Percentiles rank a stretch among this genome's conserved stretches.
Conservation (phyloP, 2,113 vertebrate genomes). For the Meriones unguiculatus region DNA sequence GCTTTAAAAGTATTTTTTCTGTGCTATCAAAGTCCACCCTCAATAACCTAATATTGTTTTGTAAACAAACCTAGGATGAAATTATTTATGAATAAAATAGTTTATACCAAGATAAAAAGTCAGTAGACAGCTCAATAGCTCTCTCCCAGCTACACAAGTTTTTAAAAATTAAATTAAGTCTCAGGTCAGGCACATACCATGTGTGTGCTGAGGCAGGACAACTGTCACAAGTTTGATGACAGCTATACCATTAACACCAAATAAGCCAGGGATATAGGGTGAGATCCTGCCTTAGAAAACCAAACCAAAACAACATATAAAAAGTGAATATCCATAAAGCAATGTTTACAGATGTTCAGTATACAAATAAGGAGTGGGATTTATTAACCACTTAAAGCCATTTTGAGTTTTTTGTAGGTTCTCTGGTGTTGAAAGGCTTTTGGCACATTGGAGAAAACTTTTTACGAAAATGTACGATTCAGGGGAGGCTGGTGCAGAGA, state of each 20-base stretch:
- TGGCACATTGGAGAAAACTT: background rate
- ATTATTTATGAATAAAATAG: slow-evolving; percentile 38
- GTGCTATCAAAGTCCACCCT: background rate
- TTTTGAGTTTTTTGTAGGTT: background rate
- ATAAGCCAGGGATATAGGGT: background rate
- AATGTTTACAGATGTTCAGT: background rate
- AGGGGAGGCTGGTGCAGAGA: background rate
- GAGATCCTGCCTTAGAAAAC: background rate
- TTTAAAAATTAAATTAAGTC: slow-evolving; percentile 23
- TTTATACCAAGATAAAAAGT: background rate
- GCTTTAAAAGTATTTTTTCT: background rate
- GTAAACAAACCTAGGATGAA: slow-evolving; percentile 1
- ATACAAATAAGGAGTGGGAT: background rate
- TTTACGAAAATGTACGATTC: slow-evolving; percentile 13
- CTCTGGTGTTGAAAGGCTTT: slow-evolving; percentile 26
- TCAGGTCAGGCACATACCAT: background rate
- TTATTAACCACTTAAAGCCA: background rate
- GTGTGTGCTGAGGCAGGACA: background rate
- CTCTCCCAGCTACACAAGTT: background rate
- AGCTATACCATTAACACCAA: background rate
- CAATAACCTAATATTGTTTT: slow-evolving; percentile 14
- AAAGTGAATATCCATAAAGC: background rate
- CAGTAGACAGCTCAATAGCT: slow-evolving; percentile 30
- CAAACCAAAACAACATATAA: background rate
- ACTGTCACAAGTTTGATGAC: background rate